Evolutionary conservation across 1,140 invertebrate genomes (phyloP).

Genomic region (Ptiloglossa arizonensis): DNA sequence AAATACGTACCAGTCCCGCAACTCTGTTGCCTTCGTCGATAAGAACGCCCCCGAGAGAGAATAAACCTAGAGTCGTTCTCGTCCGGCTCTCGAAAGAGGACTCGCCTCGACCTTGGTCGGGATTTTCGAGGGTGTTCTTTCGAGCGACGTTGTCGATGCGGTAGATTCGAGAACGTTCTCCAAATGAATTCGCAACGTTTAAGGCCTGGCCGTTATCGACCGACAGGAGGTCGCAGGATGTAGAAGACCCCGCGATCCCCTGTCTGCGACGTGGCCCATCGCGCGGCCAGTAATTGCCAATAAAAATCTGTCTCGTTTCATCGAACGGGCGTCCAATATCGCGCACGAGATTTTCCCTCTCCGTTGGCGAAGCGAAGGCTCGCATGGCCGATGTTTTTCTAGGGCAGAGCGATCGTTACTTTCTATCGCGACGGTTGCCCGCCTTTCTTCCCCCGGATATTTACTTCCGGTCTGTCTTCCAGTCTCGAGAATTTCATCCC

Average conservation of each 20-base stretch:
- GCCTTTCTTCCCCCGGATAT: conserved; percentile 48
- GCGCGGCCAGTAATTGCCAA: conserved; percentile 5
- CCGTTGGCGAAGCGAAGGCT: background rate
- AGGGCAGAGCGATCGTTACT: conserved; percentile 59
- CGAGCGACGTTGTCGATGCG: too few relatives aligned
- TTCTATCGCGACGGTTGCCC: conserved; percentile 47
- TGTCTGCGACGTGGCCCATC: background rate
- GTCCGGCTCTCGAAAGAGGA: too few relatives aligned
- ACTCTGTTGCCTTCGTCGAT: too few relatives aligned
- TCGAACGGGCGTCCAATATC: conserved; percentile 5
- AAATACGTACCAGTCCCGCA: too few relatives aligned
- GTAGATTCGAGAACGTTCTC: too few relatives aligned
- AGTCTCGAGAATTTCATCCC: conserved; percentile 59
- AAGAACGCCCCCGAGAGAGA: too few relatives aligned
- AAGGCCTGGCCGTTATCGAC: conserved; percentile 19
- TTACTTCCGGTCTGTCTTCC: conserved; percentile 51
- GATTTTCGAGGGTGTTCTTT: too few relatives aligned
- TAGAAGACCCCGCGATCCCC: background rate
- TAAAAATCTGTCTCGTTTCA: conserved; percentile 38
- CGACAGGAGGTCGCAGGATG: too few relatives aligned
- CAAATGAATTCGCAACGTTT: too few relatives aligned
- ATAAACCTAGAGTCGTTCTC: too few relatives aligned
- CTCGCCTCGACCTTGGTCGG: too few relatives aligned
- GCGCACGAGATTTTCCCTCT: background rate
- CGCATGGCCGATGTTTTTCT: conserved; percentile 50